phyloP scores from a whole-genome alignment of 2,888 invertebrate genomes.

The Loripinus fragilis region DNA sequence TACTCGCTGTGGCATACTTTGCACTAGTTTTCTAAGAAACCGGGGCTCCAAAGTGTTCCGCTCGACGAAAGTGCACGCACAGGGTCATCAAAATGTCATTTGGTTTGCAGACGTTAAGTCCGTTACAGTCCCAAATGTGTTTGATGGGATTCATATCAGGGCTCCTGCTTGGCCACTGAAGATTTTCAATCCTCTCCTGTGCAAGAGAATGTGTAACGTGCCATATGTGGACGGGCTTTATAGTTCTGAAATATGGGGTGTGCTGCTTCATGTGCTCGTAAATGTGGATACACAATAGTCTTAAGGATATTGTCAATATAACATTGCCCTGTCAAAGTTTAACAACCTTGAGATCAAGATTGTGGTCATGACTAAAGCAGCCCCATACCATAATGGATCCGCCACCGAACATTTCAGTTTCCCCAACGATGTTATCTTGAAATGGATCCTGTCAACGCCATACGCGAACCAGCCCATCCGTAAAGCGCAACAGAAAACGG shows the following conservation, averaged over 20 bases:
- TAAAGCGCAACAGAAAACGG: conserved; percentile 6
- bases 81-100: background rate
- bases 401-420: conserved; percentile 19
- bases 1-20: background rate
- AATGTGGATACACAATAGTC: background rate
- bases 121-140: background rate
- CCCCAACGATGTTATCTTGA: conserved; percentile 6
- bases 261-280: background rate
- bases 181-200: background rate
- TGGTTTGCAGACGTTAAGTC: background rate
- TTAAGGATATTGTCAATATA: background rate
- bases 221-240: background rate
- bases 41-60: conserved; percentile 2
- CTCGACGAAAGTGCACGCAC: background rate
- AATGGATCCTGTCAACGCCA: background rate
- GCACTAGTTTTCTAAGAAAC: background rate
- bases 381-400: conserved; percentile 14
- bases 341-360: conserved; percentile 9
- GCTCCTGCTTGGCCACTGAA: conserved; percentile 1
- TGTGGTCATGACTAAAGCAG: conserved; percentile 22
- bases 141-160: background rate
- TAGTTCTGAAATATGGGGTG: background rate
- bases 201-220: background rate
- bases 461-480: conserved; percentile 2
- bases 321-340: conserved; percentile 23